Evolutionary conservation across 2,797 vertebrate species (phyloP).

Genomic region (Chelon labrosus): DNA sequence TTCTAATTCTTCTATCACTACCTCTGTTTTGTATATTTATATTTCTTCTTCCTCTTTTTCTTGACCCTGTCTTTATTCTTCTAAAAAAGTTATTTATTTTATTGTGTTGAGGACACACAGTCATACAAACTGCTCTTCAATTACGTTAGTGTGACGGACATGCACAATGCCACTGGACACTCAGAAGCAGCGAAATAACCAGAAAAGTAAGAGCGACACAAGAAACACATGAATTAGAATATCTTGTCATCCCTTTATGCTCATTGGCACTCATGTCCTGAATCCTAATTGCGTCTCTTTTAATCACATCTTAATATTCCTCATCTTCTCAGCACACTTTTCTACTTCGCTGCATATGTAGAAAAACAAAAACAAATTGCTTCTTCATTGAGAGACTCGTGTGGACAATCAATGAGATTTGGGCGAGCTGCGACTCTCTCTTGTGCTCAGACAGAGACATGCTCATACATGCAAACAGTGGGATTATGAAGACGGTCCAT

Average conservation of each 20-base stretch:
- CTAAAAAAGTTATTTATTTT: no score
- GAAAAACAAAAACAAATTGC: conserved; percentile 50
- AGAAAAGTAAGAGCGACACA: background rate
- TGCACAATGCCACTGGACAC: no score
- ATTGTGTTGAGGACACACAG: no score
- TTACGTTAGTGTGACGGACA: no score
- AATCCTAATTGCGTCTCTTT: conserved; percentile 27
- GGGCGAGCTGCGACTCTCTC: conserved; percentile 16
- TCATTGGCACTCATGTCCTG: background rate
- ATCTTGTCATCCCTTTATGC: background rate
- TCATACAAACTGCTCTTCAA: no score
- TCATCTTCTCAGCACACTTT: conserved; percentile 34
- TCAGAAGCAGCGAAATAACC: no score
- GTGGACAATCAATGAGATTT: conserved; percentile 48
- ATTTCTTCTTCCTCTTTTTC: no score
- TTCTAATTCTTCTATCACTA: no score
- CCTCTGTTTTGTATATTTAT: no score
- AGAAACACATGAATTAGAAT: conserved; percentile 1
- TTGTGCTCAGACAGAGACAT: conserved; percentile 38
- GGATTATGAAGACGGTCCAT: conserved; percentile 68
- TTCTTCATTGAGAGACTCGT: conserved; percentile 60
- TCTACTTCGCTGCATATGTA: conserved; percentile 12
- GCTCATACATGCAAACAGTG: conserved; percentile 70
- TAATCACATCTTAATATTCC: conserved; percentile 40
- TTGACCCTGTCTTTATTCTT: no score